Evolutionary conservation across 1,140 invertebrate species (phyloP).

Genomic region (Bombus confusus): DNA sequence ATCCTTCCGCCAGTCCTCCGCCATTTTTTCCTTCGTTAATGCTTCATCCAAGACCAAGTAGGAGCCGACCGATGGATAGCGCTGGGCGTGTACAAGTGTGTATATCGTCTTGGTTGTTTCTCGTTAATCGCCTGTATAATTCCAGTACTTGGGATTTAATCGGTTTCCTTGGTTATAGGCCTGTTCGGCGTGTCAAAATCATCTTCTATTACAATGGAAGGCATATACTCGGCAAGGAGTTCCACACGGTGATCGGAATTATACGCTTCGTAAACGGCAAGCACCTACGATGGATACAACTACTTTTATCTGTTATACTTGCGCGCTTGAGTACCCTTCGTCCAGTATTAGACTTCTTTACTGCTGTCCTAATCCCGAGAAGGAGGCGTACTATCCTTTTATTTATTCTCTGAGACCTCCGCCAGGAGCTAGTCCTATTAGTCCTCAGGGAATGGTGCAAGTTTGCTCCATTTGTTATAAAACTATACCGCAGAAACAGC

Average conservation of each 20-base stretch:
- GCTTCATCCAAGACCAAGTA: conserved; percentile 90
- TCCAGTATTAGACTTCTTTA: conserved; percentile 91
- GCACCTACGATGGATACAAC: conserved; percentile 86
- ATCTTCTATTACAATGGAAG: conserved; percentile 93
- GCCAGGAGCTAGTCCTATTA: conserved; percentile 92
- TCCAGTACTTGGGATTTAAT: background rate
- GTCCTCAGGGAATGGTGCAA: conserved; percentile 91
- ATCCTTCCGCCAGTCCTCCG: conserved; percentile 80
- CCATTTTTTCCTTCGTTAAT: conserved; percentile 93
- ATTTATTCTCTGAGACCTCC: conserved; percentile 90
- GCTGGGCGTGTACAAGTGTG: conserved; percentile 86
- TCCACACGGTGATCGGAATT: conserved; percentile 89
- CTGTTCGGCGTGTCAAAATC: conserved; percentile 90
- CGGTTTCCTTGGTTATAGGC: conserved; percentile 80
- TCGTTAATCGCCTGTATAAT: background rate
- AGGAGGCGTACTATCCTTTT: conserved; percentile 94
- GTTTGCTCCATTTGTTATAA: conserved; percentile 94
- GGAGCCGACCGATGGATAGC: conserved; percentile 92
- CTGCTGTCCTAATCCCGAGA: conserved; percentile 91
- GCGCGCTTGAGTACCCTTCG: conserved; percentile 90
- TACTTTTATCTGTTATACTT: conserved; percentile 94
- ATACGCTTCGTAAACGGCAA: conserved; percentile 89
- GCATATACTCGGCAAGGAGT: conserved; percentile 85
- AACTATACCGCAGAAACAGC: conserved; percentile 90
- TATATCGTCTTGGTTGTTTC: background rate